Evolutionary conservation across 2,888 invertebrate genomes (phyloP).

Genomic region (Catocala nupta): DNA sequence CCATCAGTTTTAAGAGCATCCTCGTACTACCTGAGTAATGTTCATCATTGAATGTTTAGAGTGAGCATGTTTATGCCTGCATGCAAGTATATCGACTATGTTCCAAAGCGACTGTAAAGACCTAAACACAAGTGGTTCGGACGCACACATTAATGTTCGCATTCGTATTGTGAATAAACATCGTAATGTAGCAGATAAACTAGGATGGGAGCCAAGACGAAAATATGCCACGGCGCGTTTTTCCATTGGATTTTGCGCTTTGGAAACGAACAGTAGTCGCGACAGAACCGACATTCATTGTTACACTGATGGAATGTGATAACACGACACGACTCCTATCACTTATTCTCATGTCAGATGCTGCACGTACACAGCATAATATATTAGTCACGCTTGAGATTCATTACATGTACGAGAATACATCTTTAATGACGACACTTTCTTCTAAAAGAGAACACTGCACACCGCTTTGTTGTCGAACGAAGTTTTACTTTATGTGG

Average conservation of each 20-base stretch:
- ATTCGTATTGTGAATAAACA: slow-evolving; percentile 88
- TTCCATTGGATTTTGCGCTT: slow-evolving; percentile 86
- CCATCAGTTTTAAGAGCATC: slow-evolving; percentile 33
- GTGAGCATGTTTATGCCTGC: slow-evolving; percentile 40
- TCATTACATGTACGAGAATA: slow-evolving; percentile 54
- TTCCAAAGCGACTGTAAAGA: slow-evolving; percentile 57
- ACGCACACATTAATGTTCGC: slow-evolving; percentile 85
- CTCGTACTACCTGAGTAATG: slow-evolving; percentile 20
- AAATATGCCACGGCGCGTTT: slow-evolving; percentile 87
- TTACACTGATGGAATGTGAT: slow-evolving; percentile 73
- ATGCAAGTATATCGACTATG: slow-evolving; percentile 49
- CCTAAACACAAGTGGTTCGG: slow-evolving; percentile 76
- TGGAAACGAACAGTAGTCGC: slow-evolving; percentile 81
- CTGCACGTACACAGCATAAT: slow-evolving; percentile 42
- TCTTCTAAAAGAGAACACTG: slow-evolving; percentile 53
- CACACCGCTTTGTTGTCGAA: slow-evolving; percentile 42
- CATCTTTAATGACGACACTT: slow-evolving; percentile 53
- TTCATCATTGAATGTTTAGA: slow-evolving; percentile 22
- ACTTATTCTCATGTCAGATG: slow-evolving; percentile 39
- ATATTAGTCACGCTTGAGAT: slow-evolving; percentile 51
- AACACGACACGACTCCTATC: slow-evolving; percentile 52
- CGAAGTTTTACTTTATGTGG: slow-evolving; percentile 25
- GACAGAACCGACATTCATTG: slow-evolving; percentile 71
- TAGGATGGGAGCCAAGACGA: slow-evolving; percentile 88
- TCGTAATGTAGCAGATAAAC: slow-evolving; percentile 88